Conservation (phyloP, 1,140 invertebrate species). For the Hycleus phaleratus region DNA sequence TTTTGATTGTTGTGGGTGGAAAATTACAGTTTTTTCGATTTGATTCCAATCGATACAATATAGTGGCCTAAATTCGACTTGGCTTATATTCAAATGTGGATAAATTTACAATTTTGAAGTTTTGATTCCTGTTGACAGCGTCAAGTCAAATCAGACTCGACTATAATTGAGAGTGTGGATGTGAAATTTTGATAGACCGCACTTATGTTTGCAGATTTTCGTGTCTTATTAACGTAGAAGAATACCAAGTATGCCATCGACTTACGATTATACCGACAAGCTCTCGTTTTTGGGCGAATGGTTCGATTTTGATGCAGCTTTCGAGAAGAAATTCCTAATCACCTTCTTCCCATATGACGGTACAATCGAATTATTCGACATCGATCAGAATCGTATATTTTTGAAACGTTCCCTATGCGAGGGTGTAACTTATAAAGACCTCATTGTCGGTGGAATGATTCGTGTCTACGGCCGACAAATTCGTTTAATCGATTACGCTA, state of each 20-base stretch:
- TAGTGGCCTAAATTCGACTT: too few species aligned
- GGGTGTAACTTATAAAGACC: conserved; percentile 49
- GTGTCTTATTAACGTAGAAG: too few species aligned
- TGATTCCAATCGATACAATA: too few species aligned
- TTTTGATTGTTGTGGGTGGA: too few species aligned
- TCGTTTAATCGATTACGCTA: conserved; percentile 58
- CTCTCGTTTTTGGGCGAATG: conserved; percentile 50
- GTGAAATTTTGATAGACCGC: too few species aligned
- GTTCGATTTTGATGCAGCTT: conserved; percentile 57
- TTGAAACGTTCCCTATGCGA: conserved; percentile 55
- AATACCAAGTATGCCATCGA: not conserved
- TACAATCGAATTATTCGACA: conserved; percentile 64
- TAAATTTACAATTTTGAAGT: too few species aligned
- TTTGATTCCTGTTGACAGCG: too few species aligned
- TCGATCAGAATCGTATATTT: conserved; percentile 55
- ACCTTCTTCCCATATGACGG: conserved; percentile 58
- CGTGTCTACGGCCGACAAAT: conserved; percentile 61
- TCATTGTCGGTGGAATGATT: conserved; percentile 62
- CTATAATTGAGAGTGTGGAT: too few species aligned
- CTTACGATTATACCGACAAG: conserved; percentile 33
- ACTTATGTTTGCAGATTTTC: too few species aligned
- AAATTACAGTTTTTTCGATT: too few species aligned
- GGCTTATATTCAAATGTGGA: too few species aligned
- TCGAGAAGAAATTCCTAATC: conserved; percentile 59
- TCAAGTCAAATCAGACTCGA: too few species aligned